phyloP scores from a whole-genome alignment of 2,797 vertebrate species.

The Chiroxiphia lanceolata region DNA sequence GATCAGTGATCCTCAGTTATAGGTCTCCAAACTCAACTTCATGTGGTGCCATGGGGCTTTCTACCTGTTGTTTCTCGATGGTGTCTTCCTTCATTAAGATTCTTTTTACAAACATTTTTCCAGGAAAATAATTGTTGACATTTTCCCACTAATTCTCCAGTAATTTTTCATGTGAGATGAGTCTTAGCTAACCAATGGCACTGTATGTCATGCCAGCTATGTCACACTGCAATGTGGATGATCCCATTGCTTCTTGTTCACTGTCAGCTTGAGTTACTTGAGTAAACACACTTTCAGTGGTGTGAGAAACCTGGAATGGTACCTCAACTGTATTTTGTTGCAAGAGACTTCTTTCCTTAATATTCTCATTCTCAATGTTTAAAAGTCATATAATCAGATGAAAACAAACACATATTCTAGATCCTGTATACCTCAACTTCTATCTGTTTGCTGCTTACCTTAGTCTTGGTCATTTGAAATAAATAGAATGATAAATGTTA shows the following conservation, averaged over 20 bases:
- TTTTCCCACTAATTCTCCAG: neutral
- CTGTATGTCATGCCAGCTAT: accelerated
- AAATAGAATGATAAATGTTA: neutral
- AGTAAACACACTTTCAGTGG: neutral
- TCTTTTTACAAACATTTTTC: neutral
- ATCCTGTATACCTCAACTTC: neutral
- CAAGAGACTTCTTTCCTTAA: neutral
- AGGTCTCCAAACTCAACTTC: neutral
- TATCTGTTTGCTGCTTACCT: neutral
- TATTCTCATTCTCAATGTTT: neutral
- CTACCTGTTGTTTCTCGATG: neutral
- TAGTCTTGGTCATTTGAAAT: neutral
- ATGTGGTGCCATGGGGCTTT: neutral
- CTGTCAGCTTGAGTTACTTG: neutral
- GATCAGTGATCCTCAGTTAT: accelerated
- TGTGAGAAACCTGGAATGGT: neutral
- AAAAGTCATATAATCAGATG: neutral
- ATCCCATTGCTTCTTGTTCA: accelerated
- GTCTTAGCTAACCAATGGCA: neutral
- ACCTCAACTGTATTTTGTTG: neutral
- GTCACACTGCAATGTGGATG: neutral
- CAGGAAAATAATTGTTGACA: neutral
- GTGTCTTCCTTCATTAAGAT: neutral
- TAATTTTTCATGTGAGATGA: neutral
- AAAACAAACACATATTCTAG: neutral